phyloP scores from a whole-genome alignment of 2,888 invertebrate genomes.

The Pteria penguin region DNA sequence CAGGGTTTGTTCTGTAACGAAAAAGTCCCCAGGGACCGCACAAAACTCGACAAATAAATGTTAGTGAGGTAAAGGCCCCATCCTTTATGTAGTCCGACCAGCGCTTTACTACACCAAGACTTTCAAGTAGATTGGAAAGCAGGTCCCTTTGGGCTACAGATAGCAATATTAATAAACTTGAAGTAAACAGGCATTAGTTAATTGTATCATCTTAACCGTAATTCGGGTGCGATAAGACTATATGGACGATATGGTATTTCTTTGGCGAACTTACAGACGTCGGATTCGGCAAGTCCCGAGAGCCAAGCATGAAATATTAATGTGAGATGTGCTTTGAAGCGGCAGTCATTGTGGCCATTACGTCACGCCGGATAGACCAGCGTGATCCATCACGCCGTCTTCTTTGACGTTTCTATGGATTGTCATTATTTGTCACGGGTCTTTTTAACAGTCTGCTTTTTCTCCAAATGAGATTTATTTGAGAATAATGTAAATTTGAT shows the following conservation, averaged over 20 bases:
- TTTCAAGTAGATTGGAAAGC: constrained; percentile 60
- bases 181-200: constrained; percentile 70
- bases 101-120: constrained; percentile 52
- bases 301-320: constrained; percentile 41
- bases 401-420: too few species aligned
- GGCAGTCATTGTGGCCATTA: too few species aligned
- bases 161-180: constrained; percentile 68
- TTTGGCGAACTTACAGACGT: constrained; percentile 42
- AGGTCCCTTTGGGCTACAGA: constrained; percentile 57
- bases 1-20: constrained; percentile 41
- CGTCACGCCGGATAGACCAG: too few species aligned
- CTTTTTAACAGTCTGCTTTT: too few species aligned
- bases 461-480: too few species aligned
- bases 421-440: too few species aligned
- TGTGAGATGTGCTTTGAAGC: constrained; percentile 34
- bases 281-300: constrained; percentile 29
- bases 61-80: constrained; percentile 42
- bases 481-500: too few species aligned
- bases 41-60: constrained; percentile 45
- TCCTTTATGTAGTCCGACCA: constrained; percentile 36
- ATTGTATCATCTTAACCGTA: constrained; percentile 63
- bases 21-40: constrained; percentile 28
- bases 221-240: constrained; percentile 47
- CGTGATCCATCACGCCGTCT: too few species aligned
- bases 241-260: constrained; percentile 46